Evolutionary conservation across 2,113 vertebrate genomes (phyloP).

Genomic region (Hiodon alosoides): DNA sequence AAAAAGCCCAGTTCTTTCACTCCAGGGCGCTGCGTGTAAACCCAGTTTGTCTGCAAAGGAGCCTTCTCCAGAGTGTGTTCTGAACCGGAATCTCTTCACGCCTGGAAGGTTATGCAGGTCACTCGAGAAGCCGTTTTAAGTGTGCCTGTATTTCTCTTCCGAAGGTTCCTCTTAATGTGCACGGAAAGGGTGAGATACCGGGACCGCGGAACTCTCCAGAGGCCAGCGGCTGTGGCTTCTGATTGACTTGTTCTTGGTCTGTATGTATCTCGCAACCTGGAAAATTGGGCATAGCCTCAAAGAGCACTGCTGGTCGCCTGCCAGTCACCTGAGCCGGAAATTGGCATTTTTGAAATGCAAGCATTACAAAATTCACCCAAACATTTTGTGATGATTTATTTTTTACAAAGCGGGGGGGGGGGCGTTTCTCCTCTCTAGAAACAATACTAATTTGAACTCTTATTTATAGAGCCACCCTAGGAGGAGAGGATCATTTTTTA

Average conservation of each 20-base stretch:
- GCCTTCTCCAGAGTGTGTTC: too few species aligned
- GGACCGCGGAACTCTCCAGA: too few species aligned
- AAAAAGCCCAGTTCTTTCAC: too few species aligned
- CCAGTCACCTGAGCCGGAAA: background rate
- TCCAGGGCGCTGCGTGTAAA: too few species aligned
- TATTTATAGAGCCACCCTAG: slow-evolving; percentile 28
- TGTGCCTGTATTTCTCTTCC: background rate
- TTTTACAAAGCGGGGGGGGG: background rate
- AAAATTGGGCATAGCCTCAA: background rate
- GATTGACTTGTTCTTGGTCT: background rate
- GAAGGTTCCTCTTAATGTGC: background rate
- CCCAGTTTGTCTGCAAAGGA: too few species aligned
- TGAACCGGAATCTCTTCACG: too few species aligned
- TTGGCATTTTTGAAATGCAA: slow-evolving; percentile 15
- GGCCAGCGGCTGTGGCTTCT: too few species aligned
- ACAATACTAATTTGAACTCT: slow-evolving; percentile 23
- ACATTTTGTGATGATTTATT: too few species aligned
- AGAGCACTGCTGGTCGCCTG: background rate
- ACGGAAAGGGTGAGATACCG: background rate
- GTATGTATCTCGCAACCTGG: slow-evolving; percentile 12
- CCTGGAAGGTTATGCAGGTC: too few species aligned
- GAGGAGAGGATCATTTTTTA: slow-evolving; percentile 36
- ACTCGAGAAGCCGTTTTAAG: background rate
- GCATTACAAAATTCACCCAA: background rate
- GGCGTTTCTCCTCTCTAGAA: slow-evolving; percentile 13